A percentile compares a stretch with the other conserved stretches of the same genome.
Evolutionary conservation across 1,140 invertebrate species (phyloP).

Genomic region (Apis dorsata): DNA sequence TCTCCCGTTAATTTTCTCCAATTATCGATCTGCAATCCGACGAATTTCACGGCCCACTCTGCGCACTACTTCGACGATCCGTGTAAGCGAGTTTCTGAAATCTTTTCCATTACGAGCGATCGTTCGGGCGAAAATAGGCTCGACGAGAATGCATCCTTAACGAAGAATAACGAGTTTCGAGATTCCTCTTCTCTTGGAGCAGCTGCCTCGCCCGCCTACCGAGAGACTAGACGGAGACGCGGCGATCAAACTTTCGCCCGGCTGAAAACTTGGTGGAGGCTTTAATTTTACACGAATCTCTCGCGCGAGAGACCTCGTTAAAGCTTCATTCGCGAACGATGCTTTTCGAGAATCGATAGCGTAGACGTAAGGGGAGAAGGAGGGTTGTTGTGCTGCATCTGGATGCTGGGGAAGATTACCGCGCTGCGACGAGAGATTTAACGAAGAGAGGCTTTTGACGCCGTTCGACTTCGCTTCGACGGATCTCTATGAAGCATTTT

Average conservation of each 20-base stretch:
- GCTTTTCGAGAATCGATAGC: conserved; percentile 11
- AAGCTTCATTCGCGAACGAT: not conserved
- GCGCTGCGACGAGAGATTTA: conserved; percentile 18
- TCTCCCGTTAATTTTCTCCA: too few species aligned
- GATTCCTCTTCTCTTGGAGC: not conserved
- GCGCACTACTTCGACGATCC: too few species aligned
- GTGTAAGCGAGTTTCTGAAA: too few species aligned
- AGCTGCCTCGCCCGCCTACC: not conserved
- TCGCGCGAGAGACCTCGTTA: not conserved
- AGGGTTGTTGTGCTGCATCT: not conserved
- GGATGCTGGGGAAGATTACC: not conserved
- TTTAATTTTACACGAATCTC: not conserved
- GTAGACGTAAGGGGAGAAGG: not conserved
- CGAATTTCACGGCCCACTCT: too few species aligned
- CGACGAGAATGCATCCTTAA: too few species aligned
- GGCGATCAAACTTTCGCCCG: not conserved
- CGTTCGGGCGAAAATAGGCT: too few species aligned
- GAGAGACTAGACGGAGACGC: not conserved
- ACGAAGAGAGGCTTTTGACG: conserved; percentile 44
- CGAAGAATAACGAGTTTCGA: not conserved
- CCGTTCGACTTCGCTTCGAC: conserved; percentile 15
- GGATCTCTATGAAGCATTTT: conserved; percentile 35
- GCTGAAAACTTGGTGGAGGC: not conserved
- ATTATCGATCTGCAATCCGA: too few species aligned
- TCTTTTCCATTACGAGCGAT: not conserved